Evolutionary conservation across 2,113 vertebrate species (phyloP).

Genomic region (Gymnocephalus cernua): DNA sequence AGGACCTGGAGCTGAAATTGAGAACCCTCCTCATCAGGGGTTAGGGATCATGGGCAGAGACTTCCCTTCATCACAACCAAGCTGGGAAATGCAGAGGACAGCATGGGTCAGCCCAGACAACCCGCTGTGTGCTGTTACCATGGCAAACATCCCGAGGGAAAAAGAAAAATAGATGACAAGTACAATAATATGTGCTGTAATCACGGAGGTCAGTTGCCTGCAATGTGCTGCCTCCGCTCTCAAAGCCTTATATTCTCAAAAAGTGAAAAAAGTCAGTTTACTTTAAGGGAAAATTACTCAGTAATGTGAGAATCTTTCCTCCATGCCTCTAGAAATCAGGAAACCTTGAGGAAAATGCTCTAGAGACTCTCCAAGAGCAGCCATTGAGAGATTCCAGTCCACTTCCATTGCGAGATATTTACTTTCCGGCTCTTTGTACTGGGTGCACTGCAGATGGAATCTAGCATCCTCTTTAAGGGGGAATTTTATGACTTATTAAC

Average conservation of each 20-base stretch:
- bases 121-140: conserved; percentile 93
- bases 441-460: conserved; percentile 93
- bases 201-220: conserved; percentile 81
- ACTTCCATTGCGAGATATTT: conserved; percentile 93
- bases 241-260: conserved; percentile 65
- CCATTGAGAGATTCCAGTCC: conserved; percentile 94
- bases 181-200: conserved; percentile 87
- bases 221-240: conserved; percentile 78
- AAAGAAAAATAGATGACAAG: conserved; percentile 95
- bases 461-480: conserved; percentile 93
- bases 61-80: conserved; percentile 94
- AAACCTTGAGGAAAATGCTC: conserved; percentile 90
- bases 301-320: conserved; percentile 95
- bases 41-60: conserved; percentile 92
- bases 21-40: conserved; percentile 96
- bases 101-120: conserved; percentile 91
- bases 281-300: conserved; percentile 91
- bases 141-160: conserved; percentile 93
- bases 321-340: conserved; percentile 93
- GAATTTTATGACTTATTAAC: conserved; percentile 99
- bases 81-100: conserved; percentile 94
- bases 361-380: conserved; percentile 91
- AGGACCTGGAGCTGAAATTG: conserved; percentile 90
- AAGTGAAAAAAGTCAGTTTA: conserved; percentile 68
- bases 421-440: conserved; percentile 94